Base-by-base conservation (phyloP, 2,888 invertebrate genomes). In the Chymomyza amoena region DNA sequence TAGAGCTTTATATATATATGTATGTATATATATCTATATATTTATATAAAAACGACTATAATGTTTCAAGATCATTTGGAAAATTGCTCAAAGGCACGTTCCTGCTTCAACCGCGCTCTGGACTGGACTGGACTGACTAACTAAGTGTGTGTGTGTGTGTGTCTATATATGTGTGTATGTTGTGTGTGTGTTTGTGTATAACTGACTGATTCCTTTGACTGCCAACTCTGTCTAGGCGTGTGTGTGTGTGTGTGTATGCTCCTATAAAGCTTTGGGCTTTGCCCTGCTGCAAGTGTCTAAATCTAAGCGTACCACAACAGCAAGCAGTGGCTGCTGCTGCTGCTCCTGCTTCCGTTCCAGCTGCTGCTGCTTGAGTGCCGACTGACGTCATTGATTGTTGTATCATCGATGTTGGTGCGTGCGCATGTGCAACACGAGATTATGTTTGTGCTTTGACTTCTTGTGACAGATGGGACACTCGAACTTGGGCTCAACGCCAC, bases 381-480 rank as follows among this genome's bases (percentile, higher is more conserved):
- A 73, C 69, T 13, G 63, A 70, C 70, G 75, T 78, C 87, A 83
- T 85, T 81, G 89, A 90, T 87, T 89, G 84, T 87, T 89, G 84
- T 91, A 92, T 92, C 92, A 92, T 92, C 92, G 92, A 90, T 92
- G 90, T 90, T 92, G 92, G 84, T 92, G 92, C 70, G 92, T 92
- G 82, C 92, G 91, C 92, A 92, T 92, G 78, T 92, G 92, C 85
- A 92, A 84, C 79, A 92, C 92, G 79, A 92, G 89, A 87, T 92
- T 92, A 79, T 91, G 92, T 90, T 92, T 92, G 85, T 92, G 92
- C 87, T 92, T 92, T 60, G 92, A 94, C 84, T 93, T 93, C 89
- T 93, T 94, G 84, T 93, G 93, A 89, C 94, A 94, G 80, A 93
- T 92, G 51, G 93, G 93, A 76, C 94, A 94, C 75, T 93, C 93